A percentile compares a stretch with the other conserved stretches of the same genome.
These are phyloP conservation scores for Echiichthys vipera DNA, from an alignment of 2,797 vertebrate genomes.

Conservation along the genomic window DNA sequence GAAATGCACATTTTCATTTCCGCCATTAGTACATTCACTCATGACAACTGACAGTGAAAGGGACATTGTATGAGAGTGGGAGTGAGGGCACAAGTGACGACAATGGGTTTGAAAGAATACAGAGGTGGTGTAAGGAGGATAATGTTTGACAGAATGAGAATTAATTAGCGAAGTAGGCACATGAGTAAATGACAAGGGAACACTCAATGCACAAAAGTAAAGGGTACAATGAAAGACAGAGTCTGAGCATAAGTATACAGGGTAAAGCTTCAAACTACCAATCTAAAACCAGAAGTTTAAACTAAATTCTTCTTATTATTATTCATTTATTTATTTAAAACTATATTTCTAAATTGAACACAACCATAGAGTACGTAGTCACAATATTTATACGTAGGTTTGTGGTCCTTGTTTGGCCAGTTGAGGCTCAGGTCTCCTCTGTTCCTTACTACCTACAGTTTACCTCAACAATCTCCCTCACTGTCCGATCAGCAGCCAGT, in stretches of 20 bases:
- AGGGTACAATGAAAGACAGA: too few relatives aligned
- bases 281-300: too few relatives aligned
- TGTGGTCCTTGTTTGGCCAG: slow-evolving; percentile 49
- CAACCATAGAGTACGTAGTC: neutral
- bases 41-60: slow-evolving; percentile 6
- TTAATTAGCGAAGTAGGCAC: too few relatives aligned
- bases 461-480: neutral
- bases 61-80: neutral
- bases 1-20: slow-evolving; percentile 17
- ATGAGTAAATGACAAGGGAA: neutral
- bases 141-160: slow-evolving; percentile 2
- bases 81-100: neutral
- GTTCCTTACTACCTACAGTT: neutral
- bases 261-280: too few relatives aligned
- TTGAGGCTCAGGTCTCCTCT: slow-evolving; percentile 46
- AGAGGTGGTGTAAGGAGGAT: neutral
- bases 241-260: neutral
- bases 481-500: slow-evolving; percentile 9
- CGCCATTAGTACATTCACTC: neutral
- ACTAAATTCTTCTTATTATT: too few relatives aligned
- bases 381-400: neutral
- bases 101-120: slow-evolving; percentile 2
- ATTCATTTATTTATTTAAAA: too few relatives aligned
- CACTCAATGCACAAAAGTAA: slow-evolving; percentile 2
- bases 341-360: neutral